phyloP scores from a whole-genome alignment of 2,797 vertebrate species.

The Jordanella pulchra region DNA sequence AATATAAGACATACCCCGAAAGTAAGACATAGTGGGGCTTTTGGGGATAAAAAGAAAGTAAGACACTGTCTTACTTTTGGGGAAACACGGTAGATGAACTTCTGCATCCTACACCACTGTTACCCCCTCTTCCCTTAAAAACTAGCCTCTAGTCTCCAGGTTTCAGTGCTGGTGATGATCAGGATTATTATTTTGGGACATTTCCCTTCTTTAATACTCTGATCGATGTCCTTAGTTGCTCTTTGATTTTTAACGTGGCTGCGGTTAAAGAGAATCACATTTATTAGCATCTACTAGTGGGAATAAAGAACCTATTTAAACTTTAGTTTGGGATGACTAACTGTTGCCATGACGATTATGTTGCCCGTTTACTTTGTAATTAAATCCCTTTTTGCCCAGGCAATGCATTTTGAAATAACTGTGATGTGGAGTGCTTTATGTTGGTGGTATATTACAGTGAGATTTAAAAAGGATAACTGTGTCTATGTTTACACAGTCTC shows the following conservation, averaged over 20 bases:
- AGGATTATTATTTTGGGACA: too few relatives aligned
- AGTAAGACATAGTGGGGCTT: too few relatives aligned
- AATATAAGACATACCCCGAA: too few relatives aligned
- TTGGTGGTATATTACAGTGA: neutral
- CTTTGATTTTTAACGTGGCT: neutral
- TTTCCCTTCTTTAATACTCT: too few relatives aligned
- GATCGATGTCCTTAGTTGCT: too few relatives aligned
- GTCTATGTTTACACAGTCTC: neutral
- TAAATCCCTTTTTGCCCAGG: neutral
- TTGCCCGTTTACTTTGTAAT: neutral
- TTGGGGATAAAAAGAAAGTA: too few relatives aligned
- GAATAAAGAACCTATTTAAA: neutral
- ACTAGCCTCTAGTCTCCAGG: too few relatives aligned
- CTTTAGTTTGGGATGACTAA: neutral
- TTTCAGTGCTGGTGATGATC: too few relatives aligned
- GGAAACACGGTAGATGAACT: too few relatives aligned
- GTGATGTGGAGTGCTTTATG: neutral
- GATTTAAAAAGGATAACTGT: neutral
- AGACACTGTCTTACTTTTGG: too few relatives aligned
- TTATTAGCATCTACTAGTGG: neutral
- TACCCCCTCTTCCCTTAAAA: too few relatives aligned
- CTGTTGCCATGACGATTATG: neutral
- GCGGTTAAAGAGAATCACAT: neutral
- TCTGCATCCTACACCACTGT: too few relatives aligned
- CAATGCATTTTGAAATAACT: neutral